These are phyloP conservation scores for Eupithecia centaureata DNA, from an alignment of 2,888 invertebrate species.

Conservation along the genomic window DNA sequence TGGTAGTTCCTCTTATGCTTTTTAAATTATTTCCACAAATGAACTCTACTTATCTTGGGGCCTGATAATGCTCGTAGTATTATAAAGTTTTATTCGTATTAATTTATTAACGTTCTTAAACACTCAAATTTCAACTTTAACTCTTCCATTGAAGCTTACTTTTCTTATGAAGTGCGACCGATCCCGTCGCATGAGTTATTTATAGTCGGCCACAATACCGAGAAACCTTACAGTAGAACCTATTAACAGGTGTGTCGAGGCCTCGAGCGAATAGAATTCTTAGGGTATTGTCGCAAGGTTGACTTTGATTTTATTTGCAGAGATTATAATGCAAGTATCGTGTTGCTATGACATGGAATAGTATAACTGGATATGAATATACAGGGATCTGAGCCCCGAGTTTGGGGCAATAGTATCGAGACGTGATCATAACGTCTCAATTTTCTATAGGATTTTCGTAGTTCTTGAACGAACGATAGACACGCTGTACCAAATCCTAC, in stretches of 20 bases:
- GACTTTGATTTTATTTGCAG: constrained; percentile 9
- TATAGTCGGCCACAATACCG: constrained; percentile 31
- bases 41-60: no score
- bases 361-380: no score
- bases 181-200: constrained; percentile 32
- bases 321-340: not conserved
- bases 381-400: no score
- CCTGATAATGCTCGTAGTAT: no score
- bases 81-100: no score
- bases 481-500: no score
- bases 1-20: not conserved
- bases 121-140: not conserved
- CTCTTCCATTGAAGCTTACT: not conserved
- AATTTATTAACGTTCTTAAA: not conserved
- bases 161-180: constrained; percentile 9
- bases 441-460: no score
- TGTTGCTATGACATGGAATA: not conserved
- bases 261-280: constrained; percentile 26
- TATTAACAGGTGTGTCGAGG: constrained; percentile 38
- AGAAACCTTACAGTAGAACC: constrained; percentile 35
- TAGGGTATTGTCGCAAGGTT: constrained; percentile 18
- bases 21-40: not conserved
- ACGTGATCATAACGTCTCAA: no score
- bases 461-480: no score
- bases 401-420: no score